Conservation (phyloP, 1,140 invertebrate species). For the Archivesica marissinica region DNA sequence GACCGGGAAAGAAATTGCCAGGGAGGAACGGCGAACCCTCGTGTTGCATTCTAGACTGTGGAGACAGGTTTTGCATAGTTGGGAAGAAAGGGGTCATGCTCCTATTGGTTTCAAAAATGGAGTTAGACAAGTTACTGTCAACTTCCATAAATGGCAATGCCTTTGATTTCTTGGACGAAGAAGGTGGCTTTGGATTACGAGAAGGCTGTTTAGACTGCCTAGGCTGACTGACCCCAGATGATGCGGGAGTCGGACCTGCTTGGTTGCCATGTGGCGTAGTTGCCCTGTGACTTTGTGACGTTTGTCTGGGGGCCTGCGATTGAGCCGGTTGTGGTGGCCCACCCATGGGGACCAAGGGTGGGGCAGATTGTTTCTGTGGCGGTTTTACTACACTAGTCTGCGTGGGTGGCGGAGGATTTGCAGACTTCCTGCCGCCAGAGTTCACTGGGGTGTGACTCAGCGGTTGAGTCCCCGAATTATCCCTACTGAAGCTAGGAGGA, state of each 20-base stretch:
- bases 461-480: constrained; percentile 69
- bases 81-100: constrained; percentile 81
- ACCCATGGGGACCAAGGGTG: constrained; percentile 56
- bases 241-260: constrained; percentile 19
- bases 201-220: constrained; percentile 63
- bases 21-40: constrained; percentile 79
- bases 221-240: constrained; percentile 50
- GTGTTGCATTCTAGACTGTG: constrained; percentile 75
- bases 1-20: constrained; percentile 76
- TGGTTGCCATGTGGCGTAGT: constrained; percentile 61
- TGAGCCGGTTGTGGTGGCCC: constrained; percentile 53
- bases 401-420: constrained; percentile 61
- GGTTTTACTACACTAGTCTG: constrained; percentile 68
- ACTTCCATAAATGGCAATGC: constrained; percentile 71
- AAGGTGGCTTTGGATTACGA: constrained; percentile 60
- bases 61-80: constrained; percentile 77
- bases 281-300: constrained; percentile 51
- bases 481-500: constrained; percentile 59
- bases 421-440: constrained; percentile 69
- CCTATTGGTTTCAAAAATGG: constrained; percentile 82
- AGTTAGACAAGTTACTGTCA: constrained; percentile 77
- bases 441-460: constrained; percentile 73
- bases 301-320: constrained; percentile 50
- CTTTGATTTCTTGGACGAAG: constrained; percentile 73
- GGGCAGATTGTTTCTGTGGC: constrained; percentile 62